Base-by-base conservation (phyloP, 2,797 vertebrate species). In the Bradypodion pumilum region DNA sequence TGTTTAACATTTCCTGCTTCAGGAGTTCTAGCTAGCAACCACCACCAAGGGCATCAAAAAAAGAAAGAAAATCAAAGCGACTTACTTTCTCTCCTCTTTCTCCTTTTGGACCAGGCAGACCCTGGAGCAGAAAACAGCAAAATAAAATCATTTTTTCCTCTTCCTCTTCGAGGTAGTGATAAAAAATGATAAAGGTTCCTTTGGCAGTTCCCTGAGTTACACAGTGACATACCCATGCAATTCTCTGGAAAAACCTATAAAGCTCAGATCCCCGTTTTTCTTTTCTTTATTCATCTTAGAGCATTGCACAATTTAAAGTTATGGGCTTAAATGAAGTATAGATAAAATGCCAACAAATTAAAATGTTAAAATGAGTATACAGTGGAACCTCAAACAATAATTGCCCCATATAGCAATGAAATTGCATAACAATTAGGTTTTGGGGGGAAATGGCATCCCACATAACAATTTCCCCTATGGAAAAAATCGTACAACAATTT, bases 21-120 rank as follows among this genome's bases (percentile, higher is more conserved):
- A 12, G 1, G 52, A 77, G 60, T 0, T 15, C 2, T 1, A 40
- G 13, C 46, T 16, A 0, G 46, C 1, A 2, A 75, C 35, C 15
- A 73, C 0, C 1, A 10, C 35, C 69, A 72, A 44, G 40, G 25
- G 74, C 1, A 72, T 60, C 77, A n/a, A 69, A 29, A 73, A 84
- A n/a, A 69, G 29, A 73, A 84, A 70, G 15, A 63, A 85, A 81
- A 74, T 23, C 63, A 60, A 44, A 60, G 74, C 77, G 93, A 97
- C 97, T 96, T 80, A 97, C 97, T 94, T 98, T 99, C 88, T 99
- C 98, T 85, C 98, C 98, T 93, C 96, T 95, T 86, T 99, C 98
- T 60, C 98, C 98, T 94, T 98, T 98, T 73, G 93, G 97, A 74
- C 98, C 98, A 0, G 97, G 95, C 62, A 99, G 94, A 74, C 98